Conservation (phyloP, 2,797 vertebrate genomes). For the Neoniphon sammara region DNA sequence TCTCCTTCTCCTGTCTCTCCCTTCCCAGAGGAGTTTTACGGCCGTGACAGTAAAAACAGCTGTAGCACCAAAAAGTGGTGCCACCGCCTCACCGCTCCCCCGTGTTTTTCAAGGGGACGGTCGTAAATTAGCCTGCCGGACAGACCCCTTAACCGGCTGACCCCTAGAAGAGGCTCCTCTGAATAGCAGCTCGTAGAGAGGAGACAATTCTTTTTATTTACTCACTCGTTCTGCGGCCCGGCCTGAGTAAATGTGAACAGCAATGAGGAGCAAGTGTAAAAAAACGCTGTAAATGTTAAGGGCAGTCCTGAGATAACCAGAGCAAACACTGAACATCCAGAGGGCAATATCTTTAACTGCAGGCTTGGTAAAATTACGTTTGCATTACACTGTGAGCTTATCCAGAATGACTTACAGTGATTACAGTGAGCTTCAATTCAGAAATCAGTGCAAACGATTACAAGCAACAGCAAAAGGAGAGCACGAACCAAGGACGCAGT, state of each 20-base stretch:
- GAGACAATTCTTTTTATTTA: constrained; percentile 68
- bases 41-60: constrained; percentile 83
- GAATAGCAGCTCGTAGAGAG: constrained; percentile 51
- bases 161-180: constrained; percentile 60
- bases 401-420: no score
- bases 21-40: constrained; percentile 75
- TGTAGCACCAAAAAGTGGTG: constrained; percentile 77
- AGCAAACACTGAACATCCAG: constrained; percentile 35
- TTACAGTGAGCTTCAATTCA: no score
- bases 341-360: constrained; percentile 13
- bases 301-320: constrained; percentile 36
- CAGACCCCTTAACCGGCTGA: constrained; percentile 66
- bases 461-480: not conserved
- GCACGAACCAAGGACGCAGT: not conserved
- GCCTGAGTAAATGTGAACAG: constrained; percentile 55
- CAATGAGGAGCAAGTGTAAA: constrained; percentile 54
- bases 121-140: constrained; percentile 72
- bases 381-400: not conserved
- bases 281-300: constrained; percentile 54
- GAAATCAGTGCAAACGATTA: not conserved
- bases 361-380: not conserved
- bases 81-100: constrained; percentile 67
- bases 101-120: constrained; percentile 74
- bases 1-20: constrained; percentile 51
- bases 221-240: constrained; percentile 37